A percentile compares a stretch with the other conserved stretches of the same genome.
phyloP scores from a whole-genome alignment of 2,797 vertebrate genomes.

The Cichlasoma orientale region DNA sequence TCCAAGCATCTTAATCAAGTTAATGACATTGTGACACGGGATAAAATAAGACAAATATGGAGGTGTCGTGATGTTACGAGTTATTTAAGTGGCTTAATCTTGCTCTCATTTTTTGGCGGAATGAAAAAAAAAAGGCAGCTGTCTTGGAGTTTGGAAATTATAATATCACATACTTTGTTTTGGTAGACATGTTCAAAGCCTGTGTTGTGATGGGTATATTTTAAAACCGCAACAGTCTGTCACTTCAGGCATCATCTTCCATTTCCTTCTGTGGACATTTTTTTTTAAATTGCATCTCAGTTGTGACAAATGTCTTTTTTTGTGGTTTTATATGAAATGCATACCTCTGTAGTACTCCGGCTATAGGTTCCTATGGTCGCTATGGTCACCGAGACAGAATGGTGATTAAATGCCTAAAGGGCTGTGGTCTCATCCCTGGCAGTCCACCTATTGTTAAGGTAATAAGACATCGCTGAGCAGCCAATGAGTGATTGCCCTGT shows the following conservation, averaged over 20 bases:
- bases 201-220: slow-evolving; percentile 15
- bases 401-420: slow-evolving; percentile 72
- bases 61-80: slow-evolving; percentile 18
- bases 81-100: slow-evolving; percentile 1
- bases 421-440: slow-evolving; percentile 61
- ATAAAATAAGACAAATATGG: not conserved
- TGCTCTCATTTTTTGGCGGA: slow-evolving; percentile 8
- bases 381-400: slow-evolving; percentile 60
- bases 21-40: slow-evolving; percentile 13
- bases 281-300: slow-evolving; percentile 34
- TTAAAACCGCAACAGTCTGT: slow-evolving; percentile 23
- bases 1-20: slow-evolving; percentile 22
- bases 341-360: slow-evolving; percentile 32
- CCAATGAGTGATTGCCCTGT: slow-evolving; percentile 67
- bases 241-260: slow-evolving; percentile 29
- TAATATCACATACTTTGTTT: slow-evolving; percentile 31
- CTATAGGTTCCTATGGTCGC: slow-evolving; percentile 64
- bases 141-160: slow-evolving; percentile 43
- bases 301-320: slow-evolving; percentile 28
- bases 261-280: slow-evolving; percentile 23
- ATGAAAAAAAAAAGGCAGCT: not conserved
- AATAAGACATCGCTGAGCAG: slow-evolving; percentile 60
- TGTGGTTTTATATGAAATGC: slow-evolving; percentile 38
- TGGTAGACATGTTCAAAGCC: slow-evolving; percentile 3
- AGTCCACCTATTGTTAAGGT: slow-evolving; percentile 74